These are phyloP conservation scores for Tipula lateralis DNA, from an alignment of 2,888 invertebrate species.

Conservation along the genomic window DNA sequence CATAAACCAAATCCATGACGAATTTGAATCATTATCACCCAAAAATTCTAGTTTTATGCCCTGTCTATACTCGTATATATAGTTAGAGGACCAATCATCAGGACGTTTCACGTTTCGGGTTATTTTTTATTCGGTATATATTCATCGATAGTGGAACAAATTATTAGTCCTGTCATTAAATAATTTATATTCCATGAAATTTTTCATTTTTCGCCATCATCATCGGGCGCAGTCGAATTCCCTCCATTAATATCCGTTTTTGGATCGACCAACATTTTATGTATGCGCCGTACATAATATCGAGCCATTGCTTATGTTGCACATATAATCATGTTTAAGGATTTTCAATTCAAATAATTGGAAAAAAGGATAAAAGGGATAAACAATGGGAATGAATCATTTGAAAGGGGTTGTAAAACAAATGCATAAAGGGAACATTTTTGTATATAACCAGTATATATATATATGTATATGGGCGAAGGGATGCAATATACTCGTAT, in stretches of 20 bases:
- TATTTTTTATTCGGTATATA: not conserved
- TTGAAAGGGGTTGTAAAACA: not conserved
- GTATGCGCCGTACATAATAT: not conserved
- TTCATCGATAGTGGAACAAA: not conserved
- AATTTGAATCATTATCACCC: not conserved
- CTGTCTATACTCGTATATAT: too few species aligned
- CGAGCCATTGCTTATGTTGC: not conserved
- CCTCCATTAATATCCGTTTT: not conserved
- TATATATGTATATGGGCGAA: not conserved
- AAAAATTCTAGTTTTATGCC: not conserved
- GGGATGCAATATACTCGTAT: not conserved
- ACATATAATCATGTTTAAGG: not conserved
- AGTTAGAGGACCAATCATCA: not conserved
- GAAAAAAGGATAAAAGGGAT: not conserved
- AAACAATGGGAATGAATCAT: not conserved
- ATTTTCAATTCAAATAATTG: constrained; percentile 6
- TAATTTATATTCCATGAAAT: constrained; percentile 9
- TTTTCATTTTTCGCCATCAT: constrained; percentile 13
- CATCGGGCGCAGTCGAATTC: not conserved
- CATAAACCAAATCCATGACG: not conserved
- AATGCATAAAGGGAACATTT: not conserved
- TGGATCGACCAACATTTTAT: not conserved
- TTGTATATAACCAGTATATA: too few species aligned
- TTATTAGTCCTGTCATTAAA: not conserved
- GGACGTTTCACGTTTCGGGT: not conserved